Conservation (phyloP, 1,140 invertebrate genomes). For the Diabrotica virgifera region DNA sequence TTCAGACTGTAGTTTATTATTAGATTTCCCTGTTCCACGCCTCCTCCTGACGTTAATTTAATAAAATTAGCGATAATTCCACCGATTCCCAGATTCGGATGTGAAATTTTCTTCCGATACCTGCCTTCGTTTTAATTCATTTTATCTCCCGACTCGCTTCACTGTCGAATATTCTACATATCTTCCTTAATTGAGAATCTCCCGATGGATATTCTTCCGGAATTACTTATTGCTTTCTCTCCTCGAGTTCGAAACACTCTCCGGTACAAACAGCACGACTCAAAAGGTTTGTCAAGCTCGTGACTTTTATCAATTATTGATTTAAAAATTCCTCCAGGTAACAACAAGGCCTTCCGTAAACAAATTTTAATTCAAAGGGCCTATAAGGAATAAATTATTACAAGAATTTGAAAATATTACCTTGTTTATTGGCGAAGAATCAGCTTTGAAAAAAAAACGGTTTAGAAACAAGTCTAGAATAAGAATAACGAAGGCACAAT, state of each 20-base stretch:
- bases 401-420: too few species aligned
- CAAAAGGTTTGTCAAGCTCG: neutral
- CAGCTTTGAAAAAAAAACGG: too few species aligned
- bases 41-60: slow-evolving; percentile 16
- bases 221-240: neutral
- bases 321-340: neutral
- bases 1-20: slow-evolving; percentile 1
- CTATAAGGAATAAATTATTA: too few species aligned
- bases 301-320: neutral
- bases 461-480: too few species aligned
- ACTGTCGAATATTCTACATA: slow-evolving; percentile 1
- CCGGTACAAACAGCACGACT: neutral
- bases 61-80: slow-evolving; percentile 23
- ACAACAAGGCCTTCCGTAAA: too few species aligned
- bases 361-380: too few species aligned
- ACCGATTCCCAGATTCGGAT: slow-evolving; percentile 17
- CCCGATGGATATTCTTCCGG: neutral
- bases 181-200: slow-evolving; percentile 1
- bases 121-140: slow-evolving; percentile 4
- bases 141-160: neutral
- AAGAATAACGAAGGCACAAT: too few species aligned
- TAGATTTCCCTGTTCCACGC: neutral
- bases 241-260: neutral
- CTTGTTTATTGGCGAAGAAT: too few species aligned
- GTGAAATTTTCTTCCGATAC: slow-evolving; percentile 22